Evolutionary conservation across 2,888 invertebrate species (phyloP).

Genomic region (Ormia ochracea): DNA sequence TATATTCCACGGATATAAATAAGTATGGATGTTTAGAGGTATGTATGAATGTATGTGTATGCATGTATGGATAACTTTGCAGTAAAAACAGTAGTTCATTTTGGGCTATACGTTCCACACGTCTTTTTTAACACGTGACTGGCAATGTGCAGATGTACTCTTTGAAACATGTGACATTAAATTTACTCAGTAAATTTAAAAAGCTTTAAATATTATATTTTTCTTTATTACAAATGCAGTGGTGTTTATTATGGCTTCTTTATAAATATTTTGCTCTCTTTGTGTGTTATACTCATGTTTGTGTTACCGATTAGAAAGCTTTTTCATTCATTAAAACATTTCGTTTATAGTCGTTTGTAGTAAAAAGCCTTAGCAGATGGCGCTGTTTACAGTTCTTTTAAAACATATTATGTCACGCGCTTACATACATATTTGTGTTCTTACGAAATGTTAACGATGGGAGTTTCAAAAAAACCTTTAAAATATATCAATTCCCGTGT

Average conservation of each 20-base stretch:
- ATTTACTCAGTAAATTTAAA: neutral
- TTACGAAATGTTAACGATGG: too few relatives aligned
- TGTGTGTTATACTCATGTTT: neutral
- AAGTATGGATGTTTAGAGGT: neutral
- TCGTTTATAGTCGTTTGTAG: neutral
- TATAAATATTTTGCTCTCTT: neutral
- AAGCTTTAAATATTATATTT: slow-evolving; percentile 3
- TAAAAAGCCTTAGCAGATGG: slow-evolving; percentile 50
- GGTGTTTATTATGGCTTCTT: too few relatives aligned
- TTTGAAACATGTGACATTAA: slow-evolving; percentile 24
- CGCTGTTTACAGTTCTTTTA: too few relatives aligned
- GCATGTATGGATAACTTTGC: neutral
- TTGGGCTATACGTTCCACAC: neutral
- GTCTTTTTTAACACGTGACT: slow-evolving; percentile 39
- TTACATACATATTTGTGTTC: too few relatives aligned
- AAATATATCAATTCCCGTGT: too few relatives aligned
- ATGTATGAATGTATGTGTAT: neutral
- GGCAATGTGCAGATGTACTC: neutral
- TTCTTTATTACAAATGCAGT: neutral
- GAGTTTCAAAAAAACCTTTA: too few relatives aligned
- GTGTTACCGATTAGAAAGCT: neutral
- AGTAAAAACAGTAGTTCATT: neutral
- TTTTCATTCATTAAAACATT: slow-evolving; percentile 50
- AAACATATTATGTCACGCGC: too few relatives aligned
- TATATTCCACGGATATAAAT: neutral